Evolutionary conservation across 2,113 vertebrate species (phyloP).

Genomic region (Gallinago paraguaiae): DNA sequence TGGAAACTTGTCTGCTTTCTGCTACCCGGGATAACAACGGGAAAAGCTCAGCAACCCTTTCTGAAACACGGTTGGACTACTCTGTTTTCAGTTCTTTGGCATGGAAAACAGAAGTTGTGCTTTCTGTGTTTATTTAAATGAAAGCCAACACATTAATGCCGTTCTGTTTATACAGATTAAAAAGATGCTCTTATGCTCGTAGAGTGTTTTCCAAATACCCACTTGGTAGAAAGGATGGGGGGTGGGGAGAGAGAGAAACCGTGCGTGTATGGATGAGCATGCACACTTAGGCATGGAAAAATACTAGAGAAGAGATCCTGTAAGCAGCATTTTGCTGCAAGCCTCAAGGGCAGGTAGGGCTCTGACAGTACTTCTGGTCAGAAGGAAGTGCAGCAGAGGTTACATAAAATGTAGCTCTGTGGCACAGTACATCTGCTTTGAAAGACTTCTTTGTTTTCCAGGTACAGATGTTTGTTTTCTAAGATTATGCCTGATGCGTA

Average conservation of each 20-base stretch:
- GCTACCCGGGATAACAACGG: neutral
- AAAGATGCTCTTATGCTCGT: conserved; percentile 47
- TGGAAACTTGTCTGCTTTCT: neutral
- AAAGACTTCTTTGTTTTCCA: conserved; percentile 71
- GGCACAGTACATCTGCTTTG: conserved; percentile 56
- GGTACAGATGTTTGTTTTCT: conserved; percentile 64
- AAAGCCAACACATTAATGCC: neutral
- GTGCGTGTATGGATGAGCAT: neutral
- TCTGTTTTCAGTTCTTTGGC: conserved; percentile 26
- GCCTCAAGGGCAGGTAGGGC: conserved; percentile 52
- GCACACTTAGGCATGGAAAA: conserved; percentile 50
- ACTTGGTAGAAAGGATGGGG: neutral
- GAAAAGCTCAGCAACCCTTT: neutral
- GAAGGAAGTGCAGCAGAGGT: conserved; percentile 54
- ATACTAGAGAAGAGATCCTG: conserved; percentile 13
- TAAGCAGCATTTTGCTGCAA: neutral
- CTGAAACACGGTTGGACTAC: neutral
- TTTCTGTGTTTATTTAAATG: conserved; percentile 31
- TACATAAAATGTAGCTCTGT: conserved; percentile 16
- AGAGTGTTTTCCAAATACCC: conserved; percentile 36
- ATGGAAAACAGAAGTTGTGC: neutral
- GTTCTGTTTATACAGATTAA: conserved; percentile 1
- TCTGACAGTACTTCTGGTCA: conserved; percentile 31
- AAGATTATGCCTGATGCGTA: conserved; percentile 3
- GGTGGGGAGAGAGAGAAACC: neutral